Evolutionary conservation across 1,140 invertebrate genomes (phyloP).

Genomic region (Euwallacea fornicatus): DNA sequence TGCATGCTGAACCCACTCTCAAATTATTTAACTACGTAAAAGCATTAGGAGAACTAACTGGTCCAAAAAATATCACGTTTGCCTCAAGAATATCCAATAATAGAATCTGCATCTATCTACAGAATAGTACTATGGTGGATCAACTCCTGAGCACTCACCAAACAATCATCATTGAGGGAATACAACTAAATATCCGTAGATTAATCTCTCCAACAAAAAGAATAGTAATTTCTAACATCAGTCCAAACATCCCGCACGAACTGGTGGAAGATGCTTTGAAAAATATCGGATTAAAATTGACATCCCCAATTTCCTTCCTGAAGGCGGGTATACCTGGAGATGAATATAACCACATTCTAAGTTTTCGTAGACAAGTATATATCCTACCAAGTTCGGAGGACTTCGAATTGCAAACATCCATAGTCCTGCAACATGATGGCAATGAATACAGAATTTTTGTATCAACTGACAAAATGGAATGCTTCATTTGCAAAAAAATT

Average conservation of each 20-base stretch:
- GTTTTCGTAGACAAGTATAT: not conserved
- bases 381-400: not conserved
- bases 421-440: not conserved
- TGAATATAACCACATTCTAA: not conserved
- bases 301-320: slow-evolving; percentile 2
- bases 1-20: not conserved
- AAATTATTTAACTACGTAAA: not conserved
- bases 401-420: not conserved
- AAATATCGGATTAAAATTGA: not conserved
- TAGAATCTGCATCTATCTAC: not conserved
- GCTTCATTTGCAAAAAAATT: not conserved
- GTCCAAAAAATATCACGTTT: slow-evolving; percentile 3
- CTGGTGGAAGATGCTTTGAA: not conserved
- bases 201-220: not conserved
- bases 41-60: not conserved
- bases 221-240: not conserved
- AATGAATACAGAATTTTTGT: slow-evolving; percentile 1
- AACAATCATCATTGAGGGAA: not conserved
- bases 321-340: not conserved
- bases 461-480: not conserved
- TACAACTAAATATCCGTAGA: not conserved
- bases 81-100: slow-evolving; percentile 4
- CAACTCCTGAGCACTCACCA: not conserved
- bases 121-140: slow-evolving; percentile 1
- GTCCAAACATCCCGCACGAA: not conserved